A percentile compares a stretch with the other conserved stretches of the same genome.
Evolutionary conservation across 92 coral and sea anemone genomes (phyloP).

Genomic region (Actinernus sp.): DNA sequence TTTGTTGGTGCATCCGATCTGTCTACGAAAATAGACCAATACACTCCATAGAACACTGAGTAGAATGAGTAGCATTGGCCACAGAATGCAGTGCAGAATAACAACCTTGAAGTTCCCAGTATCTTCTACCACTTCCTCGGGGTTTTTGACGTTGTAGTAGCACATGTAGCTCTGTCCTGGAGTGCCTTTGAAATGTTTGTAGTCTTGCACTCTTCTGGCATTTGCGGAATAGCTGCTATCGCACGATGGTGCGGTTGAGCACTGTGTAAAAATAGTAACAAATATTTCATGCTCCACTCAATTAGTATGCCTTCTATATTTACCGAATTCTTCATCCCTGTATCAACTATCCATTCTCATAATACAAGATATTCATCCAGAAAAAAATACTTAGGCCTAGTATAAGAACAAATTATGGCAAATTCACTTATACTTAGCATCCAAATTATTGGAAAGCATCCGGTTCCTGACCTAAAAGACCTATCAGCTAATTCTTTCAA

Average conservation of each 20-base stretch:
- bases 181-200: neutral
- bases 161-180: constrained; percentile 20
- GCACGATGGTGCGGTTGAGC: constrained; percentile 56
- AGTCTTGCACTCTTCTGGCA: neutral
- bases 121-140: constrained; percentile 21
- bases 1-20: neutral
- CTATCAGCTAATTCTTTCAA: no score
- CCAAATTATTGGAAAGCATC: no score
- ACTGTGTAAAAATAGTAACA: no score
- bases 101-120: constrained; percentile 12
- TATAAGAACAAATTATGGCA: no score
- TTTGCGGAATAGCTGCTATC: constrained; percentile 8
- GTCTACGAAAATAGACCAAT: constrained; percentile 22
- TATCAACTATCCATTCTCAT: no score
- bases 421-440: no score
- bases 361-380: no score
- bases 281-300: no score
- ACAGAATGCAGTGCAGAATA: constrained; percentile 61
- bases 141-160: constrained; percentile 48
- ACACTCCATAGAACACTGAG: constrained; percentile 12
- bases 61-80: constrained; percentile 44
- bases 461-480: no score
- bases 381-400: no score
- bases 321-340: no score
- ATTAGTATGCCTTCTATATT: no score